Conservation (phyloP, 2,797 vertebrate genomes). For the Stomatorhinus walkeri region DNA sequence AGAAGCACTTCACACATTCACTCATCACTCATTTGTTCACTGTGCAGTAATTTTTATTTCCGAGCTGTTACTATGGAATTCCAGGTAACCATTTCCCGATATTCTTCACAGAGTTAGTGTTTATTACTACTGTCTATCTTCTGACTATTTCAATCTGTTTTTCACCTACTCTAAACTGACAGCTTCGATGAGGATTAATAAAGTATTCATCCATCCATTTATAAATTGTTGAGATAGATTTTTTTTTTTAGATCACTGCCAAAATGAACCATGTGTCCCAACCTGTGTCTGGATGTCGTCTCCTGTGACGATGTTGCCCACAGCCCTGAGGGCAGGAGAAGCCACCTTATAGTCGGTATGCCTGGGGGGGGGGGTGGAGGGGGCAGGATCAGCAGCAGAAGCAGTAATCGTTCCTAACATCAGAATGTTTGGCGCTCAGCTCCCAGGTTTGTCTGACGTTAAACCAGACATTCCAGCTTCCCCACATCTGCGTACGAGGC, state of each 20-base stretch:
- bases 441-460: background rate
- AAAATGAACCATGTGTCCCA: conserved; percentile 26
- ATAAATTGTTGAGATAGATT: background rate
- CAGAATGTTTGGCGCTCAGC: background rate
- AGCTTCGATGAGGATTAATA: background rate
- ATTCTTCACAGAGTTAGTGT: background rate
- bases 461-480: too few species aligned
- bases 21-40: background rate
- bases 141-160: background rate
- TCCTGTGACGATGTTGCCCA: conserved; percentile 96
- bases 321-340: conserved; percentile 88
- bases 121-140: background rate
- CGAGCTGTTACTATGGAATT: background rate
- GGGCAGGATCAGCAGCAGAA: background rate
- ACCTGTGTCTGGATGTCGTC: conserved; percentile 98
- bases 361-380: conserved; percentile 52
- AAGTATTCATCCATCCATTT: background rate
- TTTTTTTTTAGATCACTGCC: background rate
- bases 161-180: background rate
- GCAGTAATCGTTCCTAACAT: background rate
- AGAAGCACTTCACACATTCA: background rate
- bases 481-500: background rate
- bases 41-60: background rate
- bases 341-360: conserved; percentile 97
- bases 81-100: background rate